A percentile compares a stretch with the other conserved stretches of the same genome.
Evolutionary conservation across 2,888 invertebrate species (phyloP).

Genomic region (Beris chalybata): DNA sequence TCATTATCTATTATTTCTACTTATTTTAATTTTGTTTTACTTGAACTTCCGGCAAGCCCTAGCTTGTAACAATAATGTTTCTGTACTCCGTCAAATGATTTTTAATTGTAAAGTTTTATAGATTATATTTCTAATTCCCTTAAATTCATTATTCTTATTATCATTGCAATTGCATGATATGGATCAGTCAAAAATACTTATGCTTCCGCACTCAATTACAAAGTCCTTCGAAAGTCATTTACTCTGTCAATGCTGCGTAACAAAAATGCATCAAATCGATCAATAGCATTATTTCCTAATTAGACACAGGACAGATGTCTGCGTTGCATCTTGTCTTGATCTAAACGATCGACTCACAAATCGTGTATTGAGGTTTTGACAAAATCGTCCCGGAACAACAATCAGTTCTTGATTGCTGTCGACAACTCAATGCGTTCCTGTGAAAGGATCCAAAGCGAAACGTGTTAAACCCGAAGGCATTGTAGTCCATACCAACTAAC

Average conservation of each 20-base stretch:
- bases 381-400: constrained; percentile 33
- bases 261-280: constrained; percentile 36
- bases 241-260: constrained; percentile 17
- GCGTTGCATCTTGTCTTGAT: constrained; percentile 17
- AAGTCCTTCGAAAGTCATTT: constrained; percentile 21
- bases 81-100: too few relatives aligned
- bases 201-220: not conserved
- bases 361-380: constrained; percentile 20
- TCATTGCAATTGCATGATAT: too few relatives aligned
- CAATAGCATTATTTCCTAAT: constrained; percentile 31
- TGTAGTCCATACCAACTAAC: constrained; percentile 9
- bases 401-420: constrained; percentile 37
- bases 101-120: too few relatives aligned
- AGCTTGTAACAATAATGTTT: too few relatives aligned
- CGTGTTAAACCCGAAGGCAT: constrained; percentile 18
- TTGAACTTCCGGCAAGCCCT: too few relatives aligned
- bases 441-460: constrained; percentile 27
- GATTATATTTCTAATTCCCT: too few relatives aligned
- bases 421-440: constrained; percentile 20
- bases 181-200: too few relatives aligned
- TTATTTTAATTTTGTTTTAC: too few relatives aligned
- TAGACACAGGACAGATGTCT: constrained; percentile 39
- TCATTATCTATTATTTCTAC: too few relatives aligned
- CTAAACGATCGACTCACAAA: constrained; percentile 18
- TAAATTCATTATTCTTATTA: too few relatives aligned